Conservation (phyloP, 2,113 vertebrate genomes). For the Malurus cyaneus region DNA sequence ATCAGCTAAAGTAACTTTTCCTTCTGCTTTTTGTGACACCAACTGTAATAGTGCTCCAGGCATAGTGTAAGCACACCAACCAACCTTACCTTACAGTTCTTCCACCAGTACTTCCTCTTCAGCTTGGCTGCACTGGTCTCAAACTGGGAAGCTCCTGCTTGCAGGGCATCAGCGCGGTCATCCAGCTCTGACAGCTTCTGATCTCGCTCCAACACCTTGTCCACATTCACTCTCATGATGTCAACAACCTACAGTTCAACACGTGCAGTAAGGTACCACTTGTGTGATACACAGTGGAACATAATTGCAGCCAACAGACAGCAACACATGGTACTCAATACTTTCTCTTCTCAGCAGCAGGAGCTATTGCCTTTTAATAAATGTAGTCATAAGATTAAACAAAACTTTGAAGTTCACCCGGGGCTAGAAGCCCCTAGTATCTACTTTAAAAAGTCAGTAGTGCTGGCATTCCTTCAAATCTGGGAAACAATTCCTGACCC, state of each 20-base stretch:
- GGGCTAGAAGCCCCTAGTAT: neutral
- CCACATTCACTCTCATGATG: slow-evolving; percentile 97
- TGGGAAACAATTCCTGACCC: neutral
- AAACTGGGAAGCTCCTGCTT: slow-evolving; percentile 94
- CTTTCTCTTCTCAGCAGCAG: neutral
- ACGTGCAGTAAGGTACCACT: neutral
- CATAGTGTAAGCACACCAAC: neutral
- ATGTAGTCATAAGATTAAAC: neutral
- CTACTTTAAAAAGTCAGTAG: neutral
- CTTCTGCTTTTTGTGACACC: neutral
- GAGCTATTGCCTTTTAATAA: neutral
- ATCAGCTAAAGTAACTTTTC: neutral
- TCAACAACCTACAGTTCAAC: slow-evolving; percentile 84
- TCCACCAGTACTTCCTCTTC: slow-evolving; percentile 86
- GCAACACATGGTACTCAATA: neutral
- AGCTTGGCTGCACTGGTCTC: slow-evolving; percentile 88
- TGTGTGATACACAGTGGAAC: neutral
- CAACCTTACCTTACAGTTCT: slow-evolving; percentile 80
- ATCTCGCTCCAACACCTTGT: slow-evolving; percentile 93
- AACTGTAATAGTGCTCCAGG: neutral
- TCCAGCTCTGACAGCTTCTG: slow-evolving; percentile 94
- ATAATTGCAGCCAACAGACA: neutral
- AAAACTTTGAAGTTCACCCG: neutral
- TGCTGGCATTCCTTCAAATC: neutral
- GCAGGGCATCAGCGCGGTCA: slow-evolving; percentile 91